Evolutionary conservation across 1,140 invertebrate species (phyloP), one percentile per base, ranked within the genome.

Genomic region (Danaus plexippus): DNA sequence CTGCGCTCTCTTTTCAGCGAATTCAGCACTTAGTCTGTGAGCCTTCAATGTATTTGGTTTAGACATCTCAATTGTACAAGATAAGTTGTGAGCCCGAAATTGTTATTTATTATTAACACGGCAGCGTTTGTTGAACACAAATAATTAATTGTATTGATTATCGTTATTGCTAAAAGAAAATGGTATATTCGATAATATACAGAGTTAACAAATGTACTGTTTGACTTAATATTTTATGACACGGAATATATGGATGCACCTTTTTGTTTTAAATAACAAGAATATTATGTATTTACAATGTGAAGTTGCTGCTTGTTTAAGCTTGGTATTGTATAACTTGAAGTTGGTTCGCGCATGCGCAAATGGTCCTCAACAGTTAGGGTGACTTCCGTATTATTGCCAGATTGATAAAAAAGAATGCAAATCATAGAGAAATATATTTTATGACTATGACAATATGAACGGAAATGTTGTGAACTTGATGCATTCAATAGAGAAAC

Each of bases 111-210:
- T 56, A 67, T 68, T 60, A 64, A 63, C 57, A 59, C 57, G 45
- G 55, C 72, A 69, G 65, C 66, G 68, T 71, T 67, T 63, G 67
- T 60, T 66, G 64, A 74, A 79, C 77, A 77, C 75, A 77, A 80
- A 75, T 79, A 77, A 80, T 81, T 84, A 77, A 78, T 77, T 77
- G 73, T 81, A 82, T 82, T 73, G 75, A 81, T 85, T 73, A 72
- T 66, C 68, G 69, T 67, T 71, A 71, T 66, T 59, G 67, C 47
- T 44, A 45, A 43, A 60, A 22, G 54, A 48, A 41, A 57, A 64
- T 54, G 13, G 53, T 52, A 13, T 18, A 13, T 18, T 1, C 10
- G 47, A 47, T 47, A 47, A 43, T 52, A 61, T 47, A 10, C 43
- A 51, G 43, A 47, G 40, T 40, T 22, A 45, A 54, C 22, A 43